Conservation (phyloP, 2,113 vertebrate species). For the Archocentrus centrarchus region DNA sequence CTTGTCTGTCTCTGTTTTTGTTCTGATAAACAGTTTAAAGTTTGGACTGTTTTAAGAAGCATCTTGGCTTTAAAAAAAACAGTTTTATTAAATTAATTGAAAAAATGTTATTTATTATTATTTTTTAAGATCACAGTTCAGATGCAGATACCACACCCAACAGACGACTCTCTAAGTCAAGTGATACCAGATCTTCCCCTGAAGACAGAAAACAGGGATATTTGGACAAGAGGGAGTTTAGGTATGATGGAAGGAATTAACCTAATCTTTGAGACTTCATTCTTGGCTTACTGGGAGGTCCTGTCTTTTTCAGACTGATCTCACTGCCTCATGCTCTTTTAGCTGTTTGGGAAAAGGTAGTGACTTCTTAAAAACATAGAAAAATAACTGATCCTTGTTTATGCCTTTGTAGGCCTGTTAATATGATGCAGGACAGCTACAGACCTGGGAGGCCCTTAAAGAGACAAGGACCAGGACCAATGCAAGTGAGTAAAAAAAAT, state of each 20-base stretch:
- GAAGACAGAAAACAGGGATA: constrained; percentile 63
- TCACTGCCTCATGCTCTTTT: background rate
- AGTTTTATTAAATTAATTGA: no score
- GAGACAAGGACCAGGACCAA: constrained; percentile 53
- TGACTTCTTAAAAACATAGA: background rate
- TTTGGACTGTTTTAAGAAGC: background rate
- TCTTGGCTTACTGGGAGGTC: background rate
- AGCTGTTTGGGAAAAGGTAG: background rate
- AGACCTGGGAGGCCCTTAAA: constrained; percentile 63
- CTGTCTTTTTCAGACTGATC: background rate
- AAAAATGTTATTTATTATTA: background rate
- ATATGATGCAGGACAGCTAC: constrained; percentile 54
- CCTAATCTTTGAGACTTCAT: background rate
- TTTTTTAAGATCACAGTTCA: constrained; percentile 44
- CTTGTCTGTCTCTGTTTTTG: background rate
- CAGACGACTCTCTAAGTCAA: constrained; percentile 59
- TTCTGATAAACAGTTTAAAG: background rate
- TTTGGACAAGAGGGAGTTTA: constrained; percentile 51
- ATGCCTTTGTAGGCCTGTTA: constrained; percentile 56
- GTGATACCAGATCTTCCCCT: constrained; percentile 47
- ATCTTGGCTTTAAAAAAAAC: background rate
- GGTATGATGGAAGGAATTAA: constrained; percentile 27
- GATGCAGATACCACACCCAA: constrained; percentile 42
- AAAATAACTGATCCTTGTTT: background rate
- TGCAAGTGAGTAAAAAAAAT: constrained; percentile 53